Evolutionary conservation across 1,140 invertebrate species (phyloP), one percentile per base, ranked within the genome.

Genomic region (Sitobion miscanthi): DNA sequence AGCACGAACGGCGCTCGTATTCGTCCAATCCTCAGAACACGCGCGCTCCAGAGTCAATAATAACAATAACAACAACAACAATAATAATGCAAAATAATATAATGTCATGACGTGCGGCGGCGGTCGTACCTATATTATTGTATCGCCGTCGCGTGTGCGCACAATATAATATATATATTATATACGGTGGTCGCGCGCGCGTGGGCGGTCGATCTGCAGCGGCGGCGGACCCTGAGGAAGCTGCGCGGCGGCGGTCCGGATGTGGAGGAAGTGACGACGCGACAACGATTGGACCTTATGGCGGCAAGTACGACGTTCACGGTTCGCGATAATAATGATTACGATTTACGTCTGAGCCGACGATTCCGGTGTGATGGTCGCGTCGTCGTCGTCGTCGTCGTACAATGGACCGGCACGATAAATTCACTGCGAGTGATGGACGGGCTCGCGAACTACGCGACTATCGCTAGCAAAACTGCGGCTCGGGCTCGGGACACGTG

Each of bases 351-450:
- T n/a, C 25, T 69, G 11, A 7, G 30, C 62, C 62, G 62, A 69
- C 62, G 30, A n/a, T 42, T 42, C 42, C 25, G 8, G 0, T 62
- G 0, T n/a, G 30, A n/a, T n/a, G 62, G 30, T 14, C 14, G n/a
- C 62, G 30, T 77, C 62, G 14, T 77, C 30, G 62, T 77, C 35
- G 35, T 11, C 57, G 57, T 62, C 57, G 62, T 77, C 30, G 62
- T 77, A 77, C 62, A n/a, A 77, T 77, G 62, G 62, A n/a, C 62
- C 30, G 62, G 62, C 62, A 77, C 62, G 17, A 54, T 52, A 52
- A 52, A 62, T 77, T 77, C 62, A 77, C 62, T 77, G 62, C 62
- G 62, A 77, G n/a, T 77, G 62, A 77, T 77, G 62, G 62, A 77
- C 62, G 62, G 62, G n/a, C 62, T 77, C 30, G 62, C 62, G n/a